Conservation (phyloP, 2,888 invertebrate species). For the Drosophila putrida region DNA sequence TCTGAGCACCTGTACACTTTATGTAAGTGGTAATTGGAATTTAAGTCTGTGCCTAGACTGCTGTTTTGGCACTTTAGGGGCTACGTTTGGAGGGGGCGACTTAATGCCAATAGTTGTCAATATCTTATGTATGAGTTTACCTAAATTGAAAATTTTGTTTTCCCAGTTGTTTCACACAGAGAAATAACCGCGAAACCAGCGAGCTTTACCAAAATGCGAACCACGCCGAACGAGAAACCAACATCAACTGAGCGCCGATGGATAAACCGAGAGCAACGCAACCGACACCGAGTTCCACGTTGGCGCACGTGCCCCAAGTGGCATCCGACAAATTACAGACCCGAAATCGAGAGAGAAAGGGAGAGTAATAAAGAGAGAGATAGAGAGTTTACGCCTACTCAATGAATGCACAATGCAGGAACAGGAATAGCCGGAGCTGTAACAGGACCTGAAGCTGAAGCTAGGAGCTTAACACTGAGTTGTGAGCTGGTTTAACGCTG, state of each 20-base stretch:
- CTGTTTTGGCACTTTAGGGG: slow-evolving; percentile 1
- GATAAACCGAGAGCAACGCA: slow-evolving; percentile 11
- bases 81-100: not conserved
- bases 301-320: slow-evolving; percentile 64
- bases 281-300: slow-evolving; percentile 31
- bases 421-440: slow-evolving; percentile 2
- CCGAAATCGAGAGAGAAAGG: slow-evolving; percentile 1
- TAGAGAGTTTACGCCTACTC: slow-evolving; percentile 23
- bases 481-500: slow-evolving; percentile 39
- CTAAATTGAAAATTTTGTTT: slow-evolving; percentile 38
- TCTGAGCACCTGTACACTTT: slow-evolving; percentile 35
- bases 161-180: slow-evolving; percentile 25
- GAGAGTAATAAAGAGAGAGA: slow-evolving; percentile 2
- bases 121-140: slow-evolving; percentile 35
- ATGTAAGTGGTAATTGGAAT: slow-evolving; percentile 28
- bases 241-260: slow-evolving; percentile 72
- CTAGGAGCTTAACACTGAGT: not conserved
- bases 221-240: slow-evolving; percentile 74
- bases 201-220: slow-evolving; percentile 52
- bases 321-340: slow-evolving; percentile 26
- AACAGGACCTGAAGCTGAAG: slow-evolving; percentile 1
- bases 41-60: slow-evolving; percentile 12
- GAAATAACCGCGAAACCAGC: slow-evolving; percentile 27
- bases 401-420: slow-evolving; percentile 52
- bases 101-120: slow-evolving; percentile 5